Base-by-base conservation (phyloP, 2,797 vertebrate genomes). In the Semaprochilodus insignis region DNA sequence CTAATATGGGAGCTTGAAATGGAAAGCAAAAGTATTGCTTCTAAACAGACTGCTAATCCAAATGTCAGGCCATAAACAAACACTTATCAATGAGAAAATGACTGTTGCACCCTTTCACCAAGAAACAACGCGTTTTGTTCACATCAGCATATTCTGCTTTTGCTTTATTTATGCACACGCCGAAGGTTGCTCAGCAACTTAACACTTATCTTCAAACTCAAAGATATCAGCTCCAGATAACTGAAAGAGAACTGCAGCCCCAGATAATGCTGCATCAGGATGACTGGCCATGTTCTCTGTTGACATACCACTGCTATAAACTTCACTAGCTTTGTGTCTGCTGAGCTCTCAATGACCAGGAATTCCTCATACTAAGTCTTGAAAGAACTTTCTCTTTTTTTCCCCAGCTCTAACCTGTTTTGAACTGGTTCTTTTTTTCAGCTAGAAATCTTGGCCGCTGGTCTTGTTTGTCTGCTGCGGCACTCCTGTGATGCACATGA, bases 401-500 rank as follows among this genome's bases (percentile, higher is more conserved):
- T 62, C 70, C 19, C 69, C 69, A 36, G 4, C 34, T 51, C 36
- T 48, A 60, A 71, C 71, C 55, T 75, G 54, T 74, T 74, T 77
- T 78, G n/a, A 59, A 66, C 54, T 51, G 19, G 5, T 16, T 7
- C n/a, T 55, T 23, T 27, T 8, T 48, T 23, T 48, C 36, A 51
- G 40, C 57, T 36, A 27, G 8, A 4, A 69, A 23, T n/a, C 67
- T 81, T 85, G 78, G 81, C 83, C 13, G 14, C 21, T 8, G 3
- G 17, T 73, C 55, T 67, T 83, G 85, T 90, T 82, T 88, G 36
- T 63, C 72, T 19, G n/a, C 21, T 23, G 74, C 52, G 67, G n/a
- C 55, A 6, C 23, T 63, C 81, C 54, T 86, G 78, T n/a, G 21
- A 70, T 74, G 75, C 87, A 83, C 76, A 72, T 67, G 81, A 77